These are phyloP conservation scores for Drosophila helvetica DNA, from an alignment of 2,888 invertebrate species.

Conservation along the genomic window DNA sequence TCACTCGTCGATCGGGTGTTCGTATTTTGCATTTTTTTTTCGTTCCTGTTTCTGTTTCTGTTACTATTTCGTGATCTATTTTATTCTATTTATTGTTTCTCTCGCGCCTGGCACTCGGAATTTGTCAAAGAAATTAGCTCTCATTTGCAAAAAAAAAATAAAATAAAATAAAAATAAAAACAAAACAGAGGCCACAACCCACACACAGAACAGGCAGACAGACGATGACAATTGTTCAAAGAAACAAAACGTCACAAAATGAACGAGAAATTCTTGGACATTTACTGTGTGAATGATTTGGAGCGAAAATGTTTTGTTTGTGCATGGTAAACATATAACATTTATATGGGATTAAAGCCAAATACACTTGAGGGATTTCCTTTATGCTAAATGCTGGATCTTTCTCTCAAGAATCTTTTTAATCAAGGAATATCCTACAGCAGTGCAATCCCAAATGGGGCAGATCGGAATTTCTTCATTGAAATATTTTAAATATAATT, in stretches of 20 bases:
- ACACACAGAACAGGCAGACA: background rate
- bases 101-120: slow-evolving; percentile 40
- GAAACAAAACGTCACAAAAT: slow-evolving; percentile 21
- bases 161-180: background rate
- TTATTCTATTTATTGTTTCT: slow-evolving; percentile 33
- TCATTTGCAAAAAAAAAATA: slow-evolving; percentile 30
- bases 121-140: slow-evolving; percentile 44
- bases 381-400: too few relatives aligned
- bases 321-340: too few relatives aligned
- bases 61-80: slow-evolving; percentile 18
- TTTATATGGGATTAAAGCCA: too few relatives aligned
- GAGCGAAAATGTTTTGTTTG: too few relatives aligned
- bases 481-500: slow-evolving; percentile 24
- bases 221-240: slow-evolving; percentile 20
- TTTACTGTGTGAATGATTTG: background rate
- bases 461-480: background rate
- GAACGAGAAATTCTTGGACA: slow-evolving; percentile 11
- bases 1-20: background rate
- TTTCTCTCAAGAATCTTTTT: too few relatives aligned
- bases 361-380: too few relatives aligned
- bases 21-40: background rate
- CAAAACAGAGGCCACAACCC: slow-evolving; percentile 10
- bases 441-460: too few relatives aligned
- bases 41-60: background rate
- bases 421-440: too few relatives aligned